A percentile compares a stretch with the other conserved stretches of the same genome.
Evolutionary conservation across 2,113 vertebrate species (phyloP).

Genomic region (Rhinolophus ferrumequinum): DNA sequence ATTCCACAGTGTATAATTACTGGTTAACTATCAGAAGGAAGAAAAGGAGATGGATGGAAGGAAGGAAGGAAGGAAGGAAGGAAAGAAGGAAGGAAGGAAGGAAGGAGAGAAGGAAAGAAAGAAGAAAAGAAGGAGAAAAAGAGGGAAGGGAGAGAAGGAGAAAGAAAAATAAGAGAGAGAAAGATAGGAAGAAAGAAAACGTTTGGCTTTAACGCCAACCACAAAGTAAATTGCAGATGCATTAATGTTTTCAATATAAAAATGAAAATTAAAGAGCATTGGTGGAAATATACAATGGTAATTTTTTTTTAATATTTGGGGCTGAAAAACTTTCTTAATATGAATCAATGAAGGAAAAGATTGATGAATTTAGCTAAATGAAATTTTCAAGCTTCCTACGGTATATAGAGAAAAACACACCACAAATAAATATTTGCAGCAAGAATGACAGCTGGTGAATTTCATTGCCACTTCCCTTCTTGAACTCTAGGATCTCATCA

Average conservation of each 20-base stretch:
- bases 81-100: not conserved
- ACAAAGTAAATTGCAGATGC: not conserved
- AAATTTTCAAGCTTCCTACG: not conserved
- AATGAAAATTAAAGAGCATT: not conserved
- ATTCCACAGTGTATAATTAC: not conserved
- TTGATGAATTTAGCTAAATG: not conserved
- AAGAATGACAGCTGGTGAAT: not conserved
- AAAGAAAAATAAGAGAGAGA: not conserved
- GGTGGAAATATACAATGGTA: not conserved
- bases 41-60: not conserved
- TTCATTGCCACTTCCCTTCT: not conserved
- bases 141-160: not conserved
- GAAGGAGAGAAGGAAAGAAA: not conserved
- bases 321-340: not conserved
- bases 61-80: not conserved
- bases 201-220: not conserved
- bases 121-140: not conserved
- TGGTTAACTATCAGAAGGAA: not conserved
- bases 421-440: conserved; percentile 6
- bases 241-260: not conserved
- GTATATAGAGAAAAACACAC: not conserved
- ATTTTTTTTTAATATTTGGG: not conserved
- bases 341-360: not conserved
- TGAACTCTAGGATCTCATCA: not conserved
- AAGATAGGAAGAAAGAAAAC: not conserved